Percentiles rank a stretch among this genome's conserved stretches.
phyloP scores from a whole-genome alignment of 2,797 vertebrate species.

The Psittacula echo region DNA sequence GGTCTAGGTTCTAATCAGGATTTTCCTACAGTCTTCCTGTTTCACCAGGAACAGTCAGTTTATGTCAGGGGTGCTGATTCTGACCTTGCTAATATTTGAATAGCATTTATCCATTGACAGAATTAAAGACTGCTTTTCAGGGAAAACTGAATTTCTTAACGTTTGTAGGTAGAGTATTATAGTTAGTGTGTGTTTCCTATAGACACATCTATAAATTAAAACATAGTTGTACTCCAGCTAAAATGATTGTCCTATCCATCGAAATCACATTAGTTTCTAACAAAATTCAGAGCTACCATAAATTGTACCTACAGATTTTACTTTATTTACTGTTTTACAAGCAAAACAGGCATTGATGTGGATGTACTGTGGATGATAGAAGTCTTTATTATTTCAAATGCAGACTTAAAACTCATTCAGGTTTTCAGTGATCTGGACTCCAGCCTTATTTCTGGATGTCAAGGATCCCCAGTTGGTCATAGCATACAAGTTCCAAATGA shows the following conservation, averaged over 20 bases:
- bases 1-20: constrained; percentile 56
- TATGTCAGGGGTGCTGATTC: neutral
- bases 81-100: constrained; percentile 5
- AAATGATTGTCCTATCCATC: neutral
- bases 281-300: neutral
- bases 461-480: neutral
- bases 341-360: neutral
- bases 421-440: neutral
- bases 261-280: neutral
- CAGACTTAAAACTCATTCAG: neutral
- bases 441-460: constrained; percentile 6
- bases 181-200: neutral
- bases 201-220: neutral
- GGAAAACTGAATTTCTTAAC: neutral
- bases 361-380: neutral
- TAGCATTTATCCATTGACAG: neutral
- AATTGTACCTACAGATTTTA: neutral
- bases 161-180: neutral
- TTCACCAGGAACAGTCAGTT: neutral
- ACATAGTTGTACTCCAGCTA: neutral
- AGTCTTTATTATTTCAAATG: neutral
- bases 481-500: neutral
- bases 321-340: neutral
- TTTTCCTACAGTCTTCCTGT: constrained; percentile 35
- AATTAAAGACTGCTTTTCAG: neutral